Evolutionary conservation across 2,113 vertebrate genomes (phyloP).

Genomic region (Neodon shergylaensis): DNA sequence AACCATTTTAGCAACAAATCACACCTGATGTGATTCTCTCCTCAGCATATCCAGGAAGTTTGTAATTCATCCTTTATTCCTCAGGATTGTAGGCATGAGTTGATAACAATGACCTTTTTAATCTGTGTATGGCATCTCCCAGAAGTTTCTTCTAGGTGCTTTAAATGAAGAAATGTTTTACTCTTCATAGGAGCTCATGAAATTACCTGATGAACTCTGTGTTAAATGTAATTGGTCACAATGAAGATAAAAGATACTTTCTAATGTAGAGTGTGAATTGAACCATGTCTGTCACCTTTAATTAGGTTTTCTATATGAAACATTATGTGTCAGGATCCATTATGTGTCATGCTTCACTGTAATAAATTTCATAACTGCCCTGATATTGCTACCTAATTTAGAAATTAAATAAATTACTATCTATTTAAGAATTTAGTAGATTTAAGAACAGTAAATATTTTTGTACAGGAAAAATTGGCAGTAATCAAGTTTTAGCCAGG

Average conservation of each 20-base stretch:
- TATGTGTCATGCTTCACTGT: not conserved
- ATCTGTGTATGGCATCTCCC: not conserved
- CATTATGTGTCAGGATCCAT: not conserved
- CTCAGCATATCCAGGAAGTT: not conserved
- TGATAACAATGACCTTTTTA: not conserved
- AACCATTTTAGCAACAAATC: not conserved
- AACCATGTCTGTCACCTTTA: not conserved
- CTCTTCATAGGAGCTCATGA: not conserved
- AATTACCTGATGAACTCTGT: not conserved
- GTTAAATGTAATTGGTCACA: not conserved
- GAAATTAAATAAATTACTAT: not conserved
- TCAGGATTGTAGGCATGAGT: not conserved
- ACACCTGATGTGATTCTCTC: not conserved
- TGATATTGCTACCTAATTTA: not conserved
- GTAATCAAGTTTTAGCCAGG: not conserved
- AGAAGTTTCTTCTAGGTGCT: not conserved
- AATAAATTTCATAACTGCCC: not conserved
- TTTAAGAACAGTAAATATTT: not conserved
- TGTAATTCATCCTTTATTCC: not conserved
- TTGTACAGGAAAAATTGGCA: not conserved
- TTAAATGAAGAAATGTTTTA: not conserved
- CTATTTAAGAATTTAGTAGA: not conserved
- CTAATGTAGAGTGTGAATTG: not conserved
- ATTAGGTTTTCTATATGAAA: not conserved
- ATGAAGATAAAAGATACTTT: not conserved